Percentiles rank a stretch among this genome's conserved stretches.
Evolutionary conservation across 2,113 vertebrate genomes (phyloP).

Genomic region (Centropus unirufus): DNA sequence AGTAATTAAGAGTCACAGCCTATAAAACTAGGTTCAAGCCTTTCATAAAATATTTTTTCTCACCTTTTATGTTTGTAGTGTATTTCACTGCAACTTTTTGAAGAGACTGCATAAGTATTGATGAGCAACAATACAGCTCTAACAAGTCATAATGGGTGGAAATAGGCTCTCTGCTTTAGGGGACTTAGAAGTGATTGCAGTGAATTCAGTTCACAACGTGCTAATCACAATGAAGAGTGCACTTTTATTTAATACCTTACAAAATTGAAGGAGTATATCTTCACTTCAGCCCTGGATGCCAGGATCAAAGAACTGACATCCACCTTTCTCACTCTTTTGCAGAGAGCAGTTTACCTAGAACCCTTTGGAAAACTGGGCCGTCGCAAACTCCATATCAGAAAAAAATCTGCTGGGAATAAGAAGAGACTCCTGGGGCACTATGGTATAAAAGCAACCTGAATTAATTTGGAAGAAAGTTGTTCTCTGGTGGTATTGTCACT

Average conservation of each 20-base stretch:
- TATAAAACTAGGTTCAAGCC: not conserved
- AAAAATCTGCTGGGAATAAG: not conserved
- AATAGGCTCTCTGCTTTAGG: not conserved
- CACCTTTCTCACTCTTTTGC: not conserved
- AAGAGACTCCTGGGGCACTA: not conserved
- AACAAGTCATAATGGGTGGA: not conserved
- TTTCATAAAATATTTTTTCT: not conserved
- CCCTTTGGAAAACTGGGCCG: not conserved
- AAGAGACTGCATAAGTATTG: not conserved
- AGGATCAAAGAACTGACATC: not conserved
- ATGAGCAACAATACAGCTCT: not conserved
- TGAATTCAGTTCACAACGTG: not conserved
- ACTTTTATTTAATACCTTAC: not conserved
- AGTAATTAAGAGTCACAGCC: not conserved
- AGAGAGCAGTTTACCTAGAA: not conserved
- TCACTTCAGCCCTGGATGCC: not conserved
- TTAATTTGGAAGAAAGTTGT: slow-evolving; percentile 3
- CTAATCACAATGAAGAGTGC: not conserved
- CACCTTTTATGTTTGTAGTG: not conserved
- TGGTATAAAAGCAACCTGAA: not conserved
- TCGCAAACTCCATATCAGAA: not conserved
- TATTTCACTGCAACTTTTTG: not conserved
- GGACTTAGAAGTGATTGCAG: not conserved
- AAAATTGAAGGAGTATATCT: not conserved
- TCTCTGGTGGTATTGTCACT: not conserved